Conservation (phyloP, 1,140 invertebrate species). For the Pseudomyrmex dendroicus region DNA sequence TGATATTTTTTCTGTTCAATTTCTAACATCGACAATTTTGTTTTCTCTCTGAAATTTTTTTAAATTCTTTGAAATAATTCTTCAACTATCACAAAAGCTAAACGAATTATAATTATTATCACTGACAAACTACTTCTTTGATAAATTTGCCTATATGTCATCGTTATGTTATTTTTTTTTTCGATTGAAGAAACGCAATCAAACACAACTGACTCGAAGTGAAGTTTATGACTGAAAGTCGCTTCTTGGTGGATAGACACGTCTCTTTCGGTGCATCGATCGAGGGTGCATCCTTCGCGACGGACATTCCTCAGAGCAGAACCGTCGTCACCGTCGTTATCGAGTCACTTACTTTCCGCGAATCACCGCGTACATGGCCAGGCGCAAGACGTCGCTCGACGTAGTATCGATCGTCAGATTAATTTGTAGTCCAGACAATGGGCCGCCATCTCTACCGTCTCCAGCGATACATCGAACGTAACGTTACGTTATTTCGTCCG, state of each 20-base stretch:
- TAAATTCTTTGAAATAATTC: too few species aligned
- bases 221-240: background rate
- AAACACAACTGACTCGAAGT: slow-evolving; percentile 5
- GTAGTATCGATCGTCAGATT: slow-evolving; percentile 83
- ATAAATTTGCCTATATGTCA: background rate
- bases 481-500: slow-evolving; percentile 79
- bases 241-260: slow-evolving; percentile 18
- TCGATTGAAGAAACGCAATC: too few species aligned
- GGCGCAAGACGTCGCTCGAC: slow-evolving; percentile 77
- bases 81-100: too few species aligned
- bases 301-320: slow-evolving; percentile 51
- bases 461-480: slow-evolving; percentile 80
- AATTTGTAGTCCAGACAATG: slow-evolving; percentile 85
- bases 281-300: slow-evolving; percentile 44
- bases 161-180: background rate
- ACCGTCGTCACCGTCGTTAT: slow-evolving; percentile 72
- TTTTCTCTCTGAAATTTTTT: too few species aligned
- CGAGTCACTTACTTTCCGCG: slow-evolving; percentile 75
- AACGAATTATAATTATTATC: too few species aligned
- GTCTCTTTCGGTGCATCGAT: slow-evolving; percentile 58
- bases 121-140: too few species aligned
- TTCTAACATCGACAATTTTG: too few species aligned
- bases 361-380: slow-evolving; percentile 77
- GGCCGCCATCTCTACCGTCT: slow-evolving; percentile 81
- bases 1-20: too few species aligned